phyloP scores from a whole-genome alignment of 2,113 vertebrate genomes.

The Pygoscelis adeliae region DNA sequence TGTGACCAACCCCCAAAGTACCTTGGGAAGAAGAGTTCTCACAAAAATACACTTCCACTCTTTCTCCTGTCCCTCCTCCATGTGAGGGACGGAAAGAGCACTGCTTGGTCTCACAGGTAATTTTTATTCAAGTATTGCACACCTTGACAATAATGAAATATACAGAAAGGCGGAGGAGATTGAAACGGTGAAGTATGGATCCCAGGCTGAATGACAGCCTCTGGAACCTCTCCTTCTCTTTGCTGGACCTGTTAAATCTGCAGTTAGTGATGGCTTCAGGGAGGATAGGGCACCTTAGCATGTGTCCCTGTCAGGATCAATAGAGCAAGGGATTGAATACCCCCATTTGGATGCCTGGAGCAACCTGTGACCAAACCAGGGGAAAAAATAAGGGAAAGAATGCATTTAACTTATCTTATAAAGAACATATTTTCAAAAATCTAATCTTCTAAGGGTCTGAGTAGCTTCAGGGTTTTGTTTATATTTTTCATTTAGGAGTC shows the following conservation, averaged over 20 bases:
- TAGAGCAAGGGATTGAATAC: constrained; percentile 46
- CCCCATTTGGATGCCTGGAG: constrained; percentile 40
- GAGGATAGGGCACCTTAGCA: constrained; percentile 29
- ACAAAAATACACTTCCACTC: not conserved
- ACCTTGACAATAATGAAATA: not conserved
- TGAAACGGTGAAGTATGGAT: not conserved
- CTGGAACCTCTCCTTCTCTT: constrained; percentile 24
- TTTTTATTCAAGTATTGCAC: not conserved
- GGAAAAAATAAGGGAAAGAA: constrained; percentile 44
- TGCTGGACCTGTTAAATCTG: constrained; percentile 46
- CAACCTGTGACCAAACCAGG: constrained; percentile 49
- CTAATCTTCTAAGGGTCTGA: constrained; percentile 65
- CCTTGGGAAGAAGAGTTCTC: not conserved
- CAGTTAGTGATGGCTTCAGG: constrained; percentile 25
- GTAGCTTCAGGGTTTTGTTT: constrained; percentile 71
- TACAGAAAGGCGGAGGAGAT: not conserved
- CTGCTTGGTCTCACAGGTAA: not conserved
- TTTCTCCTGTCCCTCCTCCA: not conserved
- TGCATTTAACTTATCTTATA: constrained; percentile 67
- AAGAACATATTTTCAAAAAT: constrained; percentile 63
- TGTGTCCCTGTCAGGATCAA: constrained; percentile 56
- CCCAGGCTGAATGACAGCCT: not conserved
- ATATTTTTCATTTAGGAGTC: constrained; percentile 71
- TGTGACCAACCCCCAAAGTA: not conserved
- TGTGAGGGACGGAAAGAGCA: not conserved